Conservation (phyloP, 2,797 vertebrate genomes). For the Acridotheres tristis region DNA sequence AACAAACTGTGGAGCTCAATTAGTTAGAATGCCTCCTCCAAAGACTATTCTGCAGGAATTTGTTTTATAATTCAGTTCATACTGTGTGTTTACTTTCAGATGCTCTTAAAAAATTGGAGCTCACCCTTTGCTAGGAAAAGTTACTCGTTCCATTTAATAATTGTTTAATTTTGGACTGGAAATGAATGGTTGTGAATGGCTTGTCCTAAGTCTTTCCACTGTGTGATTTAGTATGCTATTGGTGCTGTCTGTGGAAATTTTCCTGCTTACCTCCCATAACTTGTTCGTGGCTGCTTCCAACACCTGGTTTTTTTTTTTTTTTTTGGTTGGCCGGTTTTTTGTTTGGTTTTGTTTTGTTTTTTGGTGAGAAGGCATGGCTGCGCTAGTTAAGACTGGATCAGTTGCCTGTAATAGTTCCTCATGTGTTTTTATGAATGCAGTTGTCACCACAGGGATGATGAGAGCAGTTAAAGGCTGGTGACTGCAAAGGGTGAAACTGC, state of each 20-base stretch:
- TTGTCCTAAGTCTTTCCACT: neutral
- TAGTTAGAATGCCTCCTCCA: conserved; percentile 30
- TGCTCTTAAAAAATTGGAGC: neutral
- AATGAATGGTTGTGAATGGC: neutral
- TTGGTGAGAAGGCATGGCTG: accelerated
- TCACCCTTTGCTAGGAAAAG: neutral
- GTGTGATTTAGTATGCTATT: neutral
- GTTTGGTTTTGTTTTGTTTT: too few species aligned
- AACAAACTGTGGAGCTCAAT: conserved; percentile 23
- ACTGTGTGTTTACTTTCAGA: neutral
- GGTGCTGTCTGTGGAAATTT: neutral
- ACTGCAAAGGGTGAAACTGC: neutral
- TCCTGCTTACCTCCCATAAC: neutral
- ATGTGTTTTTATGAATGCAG: neutral
- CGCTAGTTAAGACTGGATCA: neutral
- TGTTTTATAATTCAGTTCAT: neutral
- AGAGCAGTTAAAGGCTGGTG: neutral
- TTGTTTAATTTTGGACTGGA: neutral
- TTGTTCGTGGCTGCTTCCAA: neutral
- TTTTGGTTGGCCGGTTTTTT: too few species aligned
- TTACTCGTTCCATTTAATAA: neutral
- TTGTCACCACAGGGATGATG: neutral
- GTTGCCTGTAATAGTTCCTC: neutral
- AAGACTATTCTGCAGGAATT: neutral
- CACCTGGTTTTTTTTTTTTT: too few species aligned